Conservation (phyloP, 2,797 vertebrate species). For the Gouania willdenowi region DNA sequence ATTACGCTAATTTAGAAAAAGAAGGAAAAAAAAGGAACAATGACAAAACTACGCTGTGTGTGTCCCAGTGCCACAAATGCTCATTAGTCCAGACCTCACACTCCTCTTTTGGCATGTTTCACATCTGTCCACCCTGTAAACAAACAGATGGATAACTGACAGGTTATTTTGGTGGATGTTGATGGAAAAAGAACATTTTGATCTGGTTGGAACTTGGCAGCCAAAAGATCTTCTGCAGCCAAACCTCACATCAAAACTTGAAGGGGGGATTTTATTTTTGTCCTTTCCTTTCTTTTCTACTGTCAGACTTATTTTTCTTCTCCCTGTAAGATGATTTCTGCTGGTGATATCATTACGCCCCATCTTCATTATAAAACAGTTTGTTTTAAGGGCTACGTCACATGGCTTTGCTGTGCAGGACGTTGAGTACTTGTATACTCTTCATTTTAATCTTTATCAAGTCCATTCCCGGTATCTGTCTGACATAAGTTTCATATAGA, state of each 20-base stretch:
- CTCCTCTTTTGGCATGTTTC: neutral
- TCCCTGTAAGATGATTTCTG: constrained; percentile 38
- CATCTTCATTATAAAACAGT: constrained; percentile 42
- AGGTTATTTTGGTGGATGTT: constrained; percentile 15
- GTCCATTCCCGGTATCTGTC: too few relatives aligned
- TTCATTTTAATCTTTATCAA: too few relatives aligned
- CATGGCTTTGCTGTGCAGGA: too few relatives aligned
- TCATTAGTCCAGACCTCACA: constrained; percentile 8
- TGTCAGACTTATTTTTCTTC: constrained; percentile 59
- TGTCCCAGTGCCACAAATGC: neutral
- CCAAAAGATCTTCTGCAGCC: constrained; percentile 35
- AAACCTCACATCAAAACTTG: constrained; percentile 50
- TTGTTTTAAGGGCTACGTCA: constrained; percentile 35
- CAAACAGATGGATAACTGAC: constrained; percentile 36
- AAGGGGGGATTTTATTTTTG: constrained; percentile 23
- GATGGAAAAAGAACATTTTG: constrained; percentile 50
- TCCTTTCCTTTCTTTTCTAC: constrained; percentile 40
- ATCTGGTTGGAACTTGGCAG: constrained; percentile 50
- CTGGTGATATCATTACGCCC: constrained; percentile 48
- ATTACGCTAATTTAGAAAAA: constrained; percentile 21
- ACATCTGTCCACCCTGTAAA: constrained; percentile 27
- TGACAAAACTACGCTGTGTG: too few relatives aligned
- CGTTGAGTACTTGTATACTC: too few relatives aligned
- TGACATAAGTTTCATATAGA: too few relatives aligned
- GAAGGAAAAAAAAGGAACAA: constrained; percentile 2